Percentiles rank a stretch among this genome's conserved stretches.
These are phyloP conservation scores for Cervus canadensis DNA, from an alignment of 2,113 vertebrate species.

Conservation along the genomic window DNA sequence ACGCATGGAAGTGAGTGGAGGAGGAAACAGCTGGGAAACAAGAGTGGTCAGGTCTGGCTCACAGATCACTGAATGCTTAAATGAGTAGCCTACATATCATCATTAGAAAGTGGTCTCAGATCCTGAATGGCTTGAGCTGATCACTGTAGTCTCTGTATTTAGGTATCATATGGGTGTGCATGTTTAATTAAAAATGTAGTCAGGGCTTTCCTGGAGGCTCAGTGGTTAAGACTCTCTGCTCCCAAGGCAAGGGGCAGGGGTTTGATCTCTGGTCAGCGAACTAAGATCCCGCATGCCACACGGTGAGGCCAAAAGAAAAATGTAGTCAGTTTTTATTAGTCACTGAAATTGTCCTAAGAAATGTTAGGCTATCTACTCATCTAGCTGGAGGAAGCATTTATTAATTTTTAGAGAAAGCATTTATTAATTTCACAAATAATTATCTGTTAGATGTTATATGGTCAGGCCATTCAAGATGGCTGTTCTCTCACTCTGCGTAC, in stretches of 20 bases:
- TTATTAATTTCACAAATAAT: conserved; percentile 6
- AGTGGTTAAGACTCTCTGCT: not conserved
- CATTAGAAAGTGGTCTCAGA: not conserved
- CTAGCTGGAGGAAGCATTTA: not conserved
- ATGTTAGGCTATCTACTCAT: not conserved
- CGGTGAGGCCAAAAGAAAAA: not conserved
- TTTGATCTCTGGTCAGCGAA: accelerated
- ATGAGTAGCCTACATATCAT: not conserved
- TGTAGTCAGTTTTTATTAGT: not conserved
- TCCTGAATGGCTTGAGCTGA: not conserved
- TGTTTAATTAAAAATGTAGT: not conserved
- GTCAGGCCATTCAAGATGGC: not conserved
- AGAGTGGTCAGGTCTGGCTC: not conserved
- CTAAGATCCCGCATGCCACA: not conserved
- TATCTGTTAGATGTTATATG: not conserved
- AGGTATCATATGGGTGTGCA: not conserved
- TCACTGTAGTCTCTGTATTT: not conserved
- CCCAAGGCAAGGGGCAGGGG: not conserved
- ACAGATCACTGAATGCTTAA: not conserved
- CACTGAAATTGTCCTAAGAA: not conserved
- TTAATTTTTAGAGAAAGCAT: not conserved
- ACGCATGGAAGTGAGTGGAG: not conserved
- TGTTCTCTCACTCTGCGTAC: not conserved
- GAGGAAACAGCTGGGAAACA: not conserved
- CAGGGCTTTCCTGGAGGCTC: not conserved